Conservation (phyloP, 2,888 invertebrate genomes). For the Cheilosia urbana region DNA sequence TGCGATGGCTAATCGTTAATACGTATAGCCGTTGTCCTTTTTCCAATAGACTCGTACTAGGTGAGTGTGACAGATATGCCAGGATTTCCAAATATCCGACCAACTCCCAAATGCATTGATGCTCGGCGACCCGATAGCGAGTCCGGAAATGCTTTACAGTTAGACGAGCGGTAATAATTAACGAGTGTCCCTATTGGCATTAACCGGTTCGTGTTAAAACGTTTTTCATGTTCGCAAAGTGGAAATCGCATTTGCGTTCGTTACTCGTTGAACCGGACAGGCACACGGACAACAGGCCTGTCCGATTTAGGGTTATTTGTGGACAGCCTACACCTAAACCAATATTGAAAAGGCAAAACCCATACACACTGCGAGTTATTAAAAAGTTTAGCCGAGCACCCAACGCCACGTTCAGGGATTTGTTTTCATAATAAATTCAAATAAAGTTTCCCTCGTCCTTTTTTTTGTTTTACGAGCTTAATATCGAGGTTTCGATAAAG, state of each 20-base stretch:
- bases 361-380: slow-evolving; percentile 21
- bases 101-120: slow-evolving; percentile 49
- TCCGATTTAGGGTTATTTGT: neutral
- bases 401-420: slow-evolving; percentile 2
- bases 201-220: slow-evolving; percentile 52
- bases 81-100: slow-evolving; percentile 19
- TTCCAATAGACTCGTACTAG: neutral
- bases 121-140: slow-evolving; percentile 3
- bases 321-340: neutral
- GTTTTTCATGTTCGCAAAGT: slow-evolving; percentile 57
- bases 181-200: slow-evolving; percentile 47
- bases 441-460: slow-evolving; percentile 28
- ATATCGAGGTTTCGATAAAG: slow-evolving; percentile 24
- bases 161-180: slow-evolving; percentile 61
- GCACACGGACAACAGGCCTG: neutral
- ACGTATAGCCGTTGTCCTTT: neutral
- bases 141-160: slow-evolving; percentile 46
- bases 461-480: slow-evolving; percentile 11
- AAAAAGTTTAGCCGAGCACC: slow-evolving; percentile 21
- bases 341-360: neutral
- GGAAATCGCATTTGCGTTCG: slow-evolving; percentile 45
- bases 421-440: slow-evolving; percentile 46
- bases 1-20: neutral
- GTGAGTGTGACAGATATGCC: slow-evolving; percentile 18
- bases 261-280: neutral